Base-by-base conservation (phyloP, 2,888 invertebrate genomes). In the Noctua pronuba region DNA sequence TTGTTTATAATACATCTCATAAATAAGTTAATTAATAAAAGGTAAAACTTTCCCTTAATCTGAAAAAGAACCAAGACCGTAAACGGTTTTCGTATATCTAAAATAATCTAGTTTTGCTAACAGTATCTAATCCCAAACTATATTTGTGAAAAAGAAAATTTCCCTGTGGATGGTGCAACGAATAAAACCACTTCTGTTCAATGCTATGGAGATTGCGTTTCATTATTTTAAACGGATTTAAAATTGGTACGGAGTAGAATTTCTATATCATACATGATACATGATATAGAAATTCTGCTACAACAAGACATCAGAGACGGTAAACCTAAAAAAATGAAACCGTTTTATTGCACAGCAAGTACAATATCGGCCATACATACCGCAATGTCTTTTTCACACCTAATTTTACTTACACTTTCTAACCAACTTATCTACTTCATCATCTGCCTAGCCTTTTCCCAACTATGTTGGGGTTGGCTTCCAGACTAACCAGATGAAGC, bases 71-170 rank as follows among this genome's bases (percentile, higher is more conserved):
- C 13, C 13, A 1, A 3, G 6, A 18, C 4, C 8, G 8, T 8
- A 11, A 21, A n/a, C n/a, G 1, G n/a, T 58, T 65, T 58, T 49
- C 18, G 24, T 60, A 31, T 35, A 49, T 24, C 6, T 38, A 11
- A 38, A n/a, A 49, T 73, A 31, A 28, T 49, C 38, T 52, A 11
- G 31, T 21, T 79, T 52, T 64, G 21, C 44, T 79, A 75, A n/a
- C n/a, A 46, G 35, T 68, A 6, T 35, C 66, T 49, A 81, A 79
- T 75, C 13, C 31, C 46, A 64, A 75, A 82, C 62, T 35, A 8
- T 75, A 38, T 75, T 60, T 64, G 21, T 46, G 13, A 75, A 49
- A 82, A 82, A 49, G 35, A 28, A 35, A 60, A 75, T 75, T 79
- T 60, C 28, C 60, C 66, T 31, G 44, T 67, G 58, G 24, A 82